Evolutionary conservation across 2,797 vertebrate genomes (phyloP).

Genomic region (Sebastes trivittatus): DNA sequence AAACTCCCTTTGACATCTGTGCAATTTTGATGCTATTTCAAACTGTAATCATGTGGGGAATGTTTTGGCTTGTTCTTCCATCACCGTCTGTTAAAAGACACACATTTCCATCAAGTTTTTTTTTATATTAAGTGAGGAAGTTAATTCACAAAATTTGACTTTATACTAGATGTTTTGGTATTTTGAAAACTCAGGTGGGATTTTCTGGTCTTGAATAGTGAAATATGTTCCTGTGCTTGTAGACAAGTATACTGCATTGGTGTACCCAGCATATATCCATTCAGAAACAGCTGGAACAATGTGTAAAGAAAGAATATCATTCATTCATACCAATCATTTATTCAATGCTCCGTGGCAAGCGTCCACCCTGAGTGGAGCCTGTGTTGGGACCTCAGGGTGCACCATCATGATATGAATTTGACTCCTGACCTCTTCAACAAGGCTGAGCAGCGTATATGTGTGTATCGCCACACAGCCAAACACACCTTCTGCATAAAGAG

Average conservation of each 20-base stretch:
- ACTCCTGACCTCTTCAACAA: not conserved
- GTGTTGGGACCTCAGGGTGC: not conserved
- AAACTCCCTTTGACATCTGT: not conserved
- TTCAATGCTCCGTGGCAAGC: not conserved
- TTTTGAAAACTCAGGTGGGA: not conserved
- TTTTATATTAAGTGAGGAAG: not conserved
- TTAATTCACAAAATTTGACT: not conserved
- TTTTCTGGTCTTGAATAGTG: not conserved
- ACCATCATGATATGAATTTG: not conserved
- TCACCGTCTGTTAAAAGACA: not conserved
- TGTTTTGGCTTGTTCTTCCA: not conserved
- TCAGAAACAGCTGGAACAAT: slow-evolving; percentile 1
- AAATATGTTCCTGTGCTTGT: not conserved
- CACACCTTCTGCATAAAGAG: not conserved
- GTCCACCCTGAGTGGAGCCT: not conserved
- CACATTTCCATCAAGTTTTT: not conserved
- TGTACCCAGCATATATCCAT: not conserved
- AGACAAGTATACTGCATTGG: not conserved
- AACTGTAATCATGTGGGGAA: not conserved
- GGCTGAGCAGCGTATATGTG: not conserved
- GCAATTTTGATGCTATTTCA: not conserved
- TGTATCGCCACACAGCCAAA: not conserved
- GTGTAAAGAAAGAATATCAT: not conserved
- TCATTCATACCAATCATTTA: not conserved
- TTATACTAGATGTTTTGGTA: not conserved